These are phyloP conservation scores for Anas capensis DNA, from an alignment of 2,797 vertebrate genomes.

Conservation along the genomic window DNA sequence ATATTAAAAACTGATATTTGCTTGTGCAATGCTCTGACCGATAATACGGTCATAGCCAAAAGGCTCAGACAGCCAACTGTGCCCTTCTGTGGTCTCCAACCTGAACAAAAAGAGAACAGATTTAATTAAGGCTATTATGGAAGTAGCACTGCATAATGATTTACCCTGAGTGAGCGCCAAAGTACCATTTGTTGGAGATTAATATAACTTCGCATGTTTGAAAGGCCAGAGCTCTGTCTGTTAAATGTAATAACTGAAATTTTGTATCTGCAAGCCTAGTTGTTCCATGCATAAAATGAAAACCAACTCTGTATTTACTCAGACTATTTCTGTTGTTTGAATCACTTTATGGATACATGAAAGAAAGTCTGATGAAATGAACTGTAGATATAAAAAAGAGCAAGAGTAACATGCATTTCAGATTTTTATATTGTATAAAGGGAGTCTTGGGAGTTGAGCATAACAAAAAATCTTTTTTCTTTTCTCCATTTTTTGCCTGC, in stretches of 20 bases:
- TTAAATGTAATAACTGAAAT: slow-evolving; percentile 27
- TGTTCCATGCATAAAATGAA: slow-evolving; percentile 31
- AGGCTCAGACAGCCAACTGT: background rate
- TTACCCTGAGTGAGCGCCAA: background rate
- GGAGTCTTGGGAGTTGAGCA: background rate
- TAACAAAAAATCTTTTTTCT: background rate
- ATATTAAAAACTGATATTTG: background rate
- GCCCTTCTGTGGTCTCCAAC: background rate
- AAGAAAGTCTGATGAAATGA: slow-evolving; percentile 54
- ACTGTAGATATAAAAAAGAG: slow-evolving; percentile 30
- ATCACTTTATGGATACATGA: slow-evolving; percentile 27
- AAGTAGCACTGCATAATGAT: background rate
- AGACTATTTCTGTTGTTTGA: slow-evolving; percentile 33
- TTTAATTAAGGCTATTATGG: background rate
- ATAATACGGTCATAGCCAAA: background rate
- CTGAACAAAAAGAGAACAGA: background rate
- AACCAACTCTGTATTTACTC: slow-evolving; percentile 31
- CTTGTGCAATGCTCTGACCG: background rate
- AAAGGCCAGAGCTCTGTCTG: background rate
- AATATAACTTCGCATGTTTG: background rate
- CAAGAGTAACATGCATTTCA: background rate
- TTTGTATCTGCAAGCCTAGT: background rate
- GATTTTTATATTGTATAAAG: slow-evolving; percentile 10
- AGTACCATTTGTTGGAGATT: background rate
- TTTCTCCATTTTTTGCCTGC: background rate